phyloP scores from a whole-genome alignment of 2,113 vertebrate species.

The Addax nasomaculatus region DNA sequence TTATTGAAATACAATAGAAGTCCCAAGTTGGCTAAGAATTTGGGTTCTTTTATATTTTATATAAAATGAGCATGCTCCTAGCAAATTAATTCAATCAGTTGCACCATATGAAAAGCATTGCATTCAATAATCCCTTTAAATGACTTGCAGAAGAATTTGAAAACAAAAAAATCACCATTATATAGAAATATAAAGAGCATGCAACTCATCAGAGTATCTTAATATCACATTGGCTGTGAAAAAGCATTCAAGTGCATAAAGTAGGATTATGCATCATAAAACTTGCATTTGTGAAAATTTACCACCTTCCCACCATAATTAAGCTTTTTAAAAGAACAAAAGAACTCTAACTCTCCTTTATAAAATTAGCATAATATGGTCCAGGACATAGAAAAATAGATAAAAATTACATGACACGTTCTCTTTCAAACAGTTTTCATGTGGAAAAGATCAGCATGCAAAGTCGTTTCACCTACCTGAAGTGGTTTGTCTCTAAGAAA shows the following conservation, averaged over 20 bases:
- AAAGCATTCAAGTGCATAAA: conserved; percentile 52
- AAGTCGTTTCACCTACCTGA: conserved; percentile 90
- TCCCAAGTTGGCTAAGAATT: conserved; percentile 56
- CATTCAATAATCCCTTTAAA: conserved; percentile 70
- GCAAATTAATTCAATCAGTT: conserved; percentile 52
- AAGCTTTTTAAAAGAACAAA: conserved; percentile 74
- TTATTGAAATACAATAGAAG: conserved; percentile 31
- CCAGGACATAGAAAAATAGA: conserved; percentile 68
- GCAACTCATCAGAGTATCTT: conserved; percentile 51
- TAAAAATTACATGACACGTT: conserved; percentile 60
- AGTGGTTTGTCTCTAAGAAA: conserved; percentile 92
- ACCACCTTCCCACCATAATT: conserved; percentile 76
- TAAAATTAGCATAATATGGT: conserved; percentile 66
- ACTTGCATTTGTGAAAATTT: conserved; percentile 79
- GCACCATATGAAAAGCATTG: conserved; percentile 50
- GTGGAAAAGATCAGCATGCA: conserved; percentile 73
- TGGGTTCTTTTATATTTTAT: conserved; percentile 39
- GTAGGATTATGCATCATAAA: conserved; percentile 68
- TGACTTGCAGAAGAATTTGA: conserved; percentile 56
- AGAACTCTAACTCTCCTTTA: conserved; percentile 59
- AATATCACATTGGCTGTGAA: conserved; percentile 39
- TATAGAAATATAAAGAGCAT: conserved; percentile 58
- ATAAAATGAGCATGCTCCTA: conserved; percentile 30
- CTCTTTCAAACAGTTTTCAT: conserved; percentile 68
- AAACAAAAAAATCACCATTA: conserved; percentile 25